Base-by-base conservation (phyloP, 64 coral and sea anemone genomes). In the Pocillopora verrucosa region DNA sequence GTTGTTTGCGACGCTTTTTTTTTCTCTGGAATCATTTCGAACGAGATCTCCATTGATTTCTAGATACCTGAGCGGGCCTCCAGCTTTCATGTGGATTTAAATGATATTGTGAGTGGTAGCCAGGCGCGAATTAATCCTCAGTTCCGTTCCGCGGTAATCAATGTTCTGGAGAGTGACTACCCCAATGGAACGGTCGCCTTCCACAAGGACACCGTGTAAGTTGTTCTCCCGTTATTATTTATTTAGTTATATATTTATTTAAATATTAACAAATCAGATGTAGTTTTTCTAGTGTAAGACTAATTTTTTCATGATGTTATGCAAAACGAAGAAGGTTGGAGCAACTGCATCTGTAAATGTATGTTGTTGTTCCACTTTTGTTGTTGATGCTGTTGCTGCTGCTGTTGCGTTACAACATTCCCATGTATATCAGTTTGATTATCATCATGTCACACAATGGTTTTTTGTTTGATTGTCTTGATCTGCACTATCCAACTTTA, bases 181-280 rank as follows among this genome's bases (percentile, higher is more conserved):
- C 97, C 97, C 13, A 90, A 90, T 86, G 97, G 97, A 14, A 56
- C 94, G n/a, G 72, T 95, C 74, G 87, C 82, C 16, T 99, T 99
- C 22, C n/a, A 67, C 4, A 62, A 89, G 30, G 61, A 77, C 9
- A 83, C 88, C 11, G 75, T 95, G 96, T 98, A 93, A 70, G 94
- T 96, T 35, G 36, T 36, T 76, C 19, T 76, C 11, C 22, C 34
- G 10, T 76, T 64, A 12, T 75, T 10, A 22, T 34, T 56, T 0
- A 30, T 34, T 87, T 2, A 9, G 16, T 73, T 17, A 38, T 68
- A 10, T 38, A 37, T 16, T 77, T 5, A 34, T 56, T 77, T 1
- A 56, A 20, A 20, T 56, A 15, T 36, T 14, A 13, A 36, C 4
- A 73, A 7, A 41, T 58, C 41, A 56, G 16, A 19, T 79, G 13